Base-by-base conservation (phyloP, 2,113 vertebrate genomes). In the Dendropsophus ebraccatus region DNA sequence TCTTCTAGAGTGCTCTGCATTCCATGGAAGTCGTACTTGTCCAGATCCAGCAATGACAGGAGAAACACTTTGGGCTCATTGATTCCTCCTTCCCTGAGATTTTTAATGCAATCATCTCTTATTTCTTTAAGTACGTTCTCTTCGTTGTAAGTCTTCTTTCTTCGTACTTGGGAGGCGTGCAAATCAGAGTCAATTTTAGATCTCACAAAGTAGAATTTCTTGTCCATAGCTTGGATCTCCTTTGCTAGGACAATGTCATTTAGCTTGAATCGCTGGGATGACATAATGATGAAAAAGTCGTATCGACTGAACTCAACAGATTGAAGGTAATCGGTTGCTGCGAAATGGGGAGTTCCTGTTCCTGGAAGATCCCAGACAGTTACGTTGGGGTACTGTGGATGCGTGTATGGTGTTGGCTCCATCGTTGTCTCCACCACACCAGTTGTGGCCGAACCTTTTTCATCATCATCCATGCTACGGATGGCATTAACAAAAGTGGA, bases 401-500 rank as follows among this genome's bases (percentile, higher is more conserved):
- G 91, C 0, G 87, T 45, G 56, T 94, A 95, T n/a, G 78, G 41
- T 0, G 85, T 89, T 8, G 91, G 89, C 1, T 87, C 87, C 83
- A 65, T 81, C 0, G 94, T 95, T 88, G 93, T 94, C 76, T 95
- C 93, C 35, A 92, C 88, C 0, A 91, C 88, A 1, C 93, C 94
- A 0, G 94, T 94, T 60, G 83, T 70, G 12, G 95, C 94, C 9
- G 94, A 90, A 9, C 75, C 75, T 0, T 77, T 88, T 0, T 89
- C 88, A 1, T 94, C 93, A 74, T 94, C 92, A 0, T 88, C 88
- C 72, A 95, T 70, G 35, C 92, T 93, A 0, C 92, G 90, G 13
- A 95, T 88, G 54, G 91, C 92, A 14, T 95, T 95, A 87, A 94
- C 90, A 87, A 94, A 93, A 5, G 94, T 92, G 4, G 94, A 95